Conservation (phyloP, 1,140 invertebrate genomes). For the Diplogasteroides magnus region DNA sequence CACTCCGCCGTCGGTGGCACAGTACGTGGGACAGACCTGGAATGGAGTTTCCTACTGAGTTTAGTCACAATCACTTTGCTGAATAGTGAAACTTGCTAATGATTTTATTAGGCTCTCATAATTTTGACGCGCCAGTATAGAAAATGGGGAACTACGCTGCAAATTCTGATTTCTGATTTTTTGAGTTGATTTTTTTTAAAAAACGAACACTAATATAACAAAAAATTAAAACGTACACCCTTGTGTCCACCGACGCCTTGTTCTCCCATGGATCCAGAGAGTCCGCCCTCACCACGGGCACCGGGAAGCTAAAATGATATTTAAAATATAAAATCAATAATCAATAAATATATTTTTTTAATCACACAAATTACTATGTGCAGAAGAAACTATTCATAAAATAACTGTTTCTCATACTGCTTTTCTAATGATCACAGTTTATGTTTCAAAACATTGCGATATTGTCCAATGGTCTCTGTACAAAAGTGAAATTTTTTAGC, state of each 20-base stretch:
- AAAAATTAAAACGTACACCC: constrained; percentile 29
- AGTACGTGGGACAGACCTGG: constrained; percentile 50
- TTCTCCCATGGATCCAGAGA: constrained; percentile 27
- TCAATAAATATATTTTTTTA: too few species aligned
- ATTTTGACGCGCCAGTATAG: too few species aligned
- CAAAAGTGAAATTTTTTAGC: too few species aligned
- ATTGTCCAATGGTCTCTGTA: too few species aligned
- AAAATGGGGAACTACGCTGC: too few species aligned
- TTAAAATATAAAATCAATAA: too few species aligned
- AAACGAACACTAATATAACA: neutral
- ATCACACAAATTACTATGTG: too few species aligned
- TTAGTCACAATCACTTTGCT: neutral
- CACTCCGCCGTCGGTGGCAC: constrained; percentile 39
- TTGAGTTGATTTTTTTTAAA: neutral
- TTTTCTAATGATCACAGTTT: too few species aligned
- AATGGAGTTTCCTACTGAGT: neutral
- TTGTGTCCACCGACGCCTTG: constrained; percentile 41
- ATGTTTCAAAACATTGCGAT: too few species aligned
- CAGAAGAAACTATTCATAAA: too few species aligned
- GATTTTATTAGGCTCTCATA: neutral
- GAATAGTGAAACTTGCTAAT: neutral
- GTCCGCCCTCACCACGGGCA: constrained; percentile 16
- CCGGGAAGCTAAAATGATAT: constrained; percentile 18
- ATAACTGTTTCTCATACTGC: too few species aligned
- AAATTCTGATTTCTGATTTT: too few species aligned